These are phyloP conservation scores for Gisinianus flammeolus DNA, from an alignment of 2,888 invertebrate genomes.

Conservation along the genomic window DNA sequence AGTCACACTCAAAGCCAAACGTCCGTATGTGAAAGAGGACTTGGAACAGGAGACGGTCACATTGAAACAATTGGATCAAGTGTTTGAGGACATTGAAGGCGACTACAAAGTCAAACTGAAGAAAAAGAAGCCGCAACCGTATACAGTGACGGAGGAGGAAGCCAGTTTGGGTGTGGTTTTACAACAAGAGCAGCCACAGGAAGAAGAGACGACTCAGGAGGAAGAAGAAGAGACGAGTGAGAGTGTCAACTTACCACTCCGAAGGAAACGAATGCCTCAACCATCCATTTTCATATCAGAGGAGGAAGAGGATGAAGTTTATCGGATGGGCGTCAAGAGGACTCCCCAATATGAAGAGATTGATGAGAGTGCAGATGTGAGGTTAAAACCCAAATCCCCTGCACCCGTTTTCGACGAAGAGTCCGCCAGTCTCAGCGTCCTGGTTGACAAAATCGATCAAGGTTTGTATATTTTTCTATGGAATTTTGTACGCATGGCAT, in stretches of 20 bases:
- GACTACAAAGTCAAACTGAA: slow-evolving; percentile 84
- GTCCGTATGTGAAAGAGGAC: slow-evolving; percentile 52
- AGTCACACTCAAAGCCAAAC: slow-evolving; percentile 75
- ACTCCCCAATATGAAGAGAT: slow-evolving; percentile 63
- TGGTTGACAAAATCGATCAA: slow-evolving; percentile 48
- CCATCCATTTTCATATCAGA: slow-evolving; percentile 60
- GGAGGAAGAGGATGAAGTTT: slow-evolving; percentile 65
- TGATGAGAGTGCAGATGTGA: slow-evolving; percentile 61
- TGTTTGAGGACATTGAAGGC: slow-evolving; percentile 72
- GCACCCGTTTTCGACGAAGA: slow-evolving; percentile 47
- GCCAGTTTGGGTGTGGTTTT: slow-evolving; percentile 35
- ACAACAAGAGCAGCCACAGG: slow-evolving; percentile 61
- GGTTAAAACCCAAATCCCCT: slow-evolving; percentile 62
- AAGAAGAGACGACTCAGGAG: slow-evolving; percentile 65
- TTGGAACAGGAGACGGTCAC: slow-evolving; percentile 54
- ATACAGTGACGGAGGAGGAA: slow-evolving; percentile 68
- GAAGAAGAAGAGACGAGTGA: slow-evolving; percentile 62
- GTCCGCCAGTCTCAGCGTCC: slow-evolving; percentile 46
- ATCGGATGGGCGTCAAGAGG: slow-evolving; percentile 62
- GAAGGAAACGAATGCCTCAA: slow-evolving; percentile 51
- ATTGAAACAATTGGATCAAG: slow-evolving; percentile 52
- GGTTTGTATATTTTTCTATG: slow-evolving; percentile 46
- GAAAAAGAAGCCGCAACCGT: slow-evolving; percentile 66
- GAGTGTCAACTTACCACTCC: slow-evolving; percentile 62
- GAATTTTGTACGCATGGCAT: neutral